Base-by-base conservation (phyloP, 2,797 vertebrate genomes). In the Cetoscarus ocellatus region DNA sequence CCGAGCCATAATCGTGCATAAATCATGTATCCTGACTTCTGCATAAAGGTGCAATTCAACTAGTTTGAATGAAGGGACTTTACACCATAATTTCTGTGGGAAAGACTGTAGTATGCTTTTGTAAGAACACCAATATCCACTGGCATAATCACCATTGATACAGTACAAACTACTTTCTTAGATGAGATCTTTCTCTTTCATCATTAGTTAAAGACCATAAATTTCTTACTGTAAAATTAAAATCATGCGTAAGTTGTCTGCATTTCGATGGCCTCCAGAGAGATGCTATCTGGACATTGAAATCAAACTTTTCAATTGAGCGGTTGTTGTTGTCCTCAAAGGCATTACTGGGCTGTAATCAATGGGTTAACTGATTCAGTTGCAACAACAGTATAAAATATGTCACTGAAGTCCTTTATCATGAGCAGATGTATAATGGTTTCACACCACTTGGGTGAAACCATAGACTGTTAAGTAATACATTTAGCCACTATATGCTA, bases 131-230 rank as follows among this genome's bases (percentile, higher is more conserved):
- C 38, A 38, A 47, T 11, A 45, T 60, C 5, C 38, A 48, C 10
- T 10, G 55, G 49, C 10, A 65, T 36, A 15, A 44, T 67, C 19
- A 42, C 15, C 14, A 49, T 19, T 51, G 18, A 18, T 36, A 5
- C n/a, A 73, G 11, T n/a, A 57, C 9, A 40, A 5, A 48, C 6
- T 13, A 39, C 13, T 13, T 13, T 27, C 35, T 15, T 1, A 7
- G 65, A 73, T 38, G 48, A 17, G 17, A 57, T 82, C 43, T 13
- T 36, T 67, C 48, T 40, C 5, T 11, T 70, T 34, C 42, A 40
- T 15, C 44, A 11, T 47, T 45, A 43, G 27, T 67, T 63, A 59
- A 12, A 51, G 14, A 35, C 17, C 43, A 11, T 34, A 61, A 59
- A 68, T 71, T 10, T 7, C n/a, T 56, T 18, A 17, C 7, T 27